Evolutionary conservation across 2,888 invertebrate species (phyloP), one percentile per base, ranked within the genome.

Genomic region (Cheilosia vernalis): DNA sequence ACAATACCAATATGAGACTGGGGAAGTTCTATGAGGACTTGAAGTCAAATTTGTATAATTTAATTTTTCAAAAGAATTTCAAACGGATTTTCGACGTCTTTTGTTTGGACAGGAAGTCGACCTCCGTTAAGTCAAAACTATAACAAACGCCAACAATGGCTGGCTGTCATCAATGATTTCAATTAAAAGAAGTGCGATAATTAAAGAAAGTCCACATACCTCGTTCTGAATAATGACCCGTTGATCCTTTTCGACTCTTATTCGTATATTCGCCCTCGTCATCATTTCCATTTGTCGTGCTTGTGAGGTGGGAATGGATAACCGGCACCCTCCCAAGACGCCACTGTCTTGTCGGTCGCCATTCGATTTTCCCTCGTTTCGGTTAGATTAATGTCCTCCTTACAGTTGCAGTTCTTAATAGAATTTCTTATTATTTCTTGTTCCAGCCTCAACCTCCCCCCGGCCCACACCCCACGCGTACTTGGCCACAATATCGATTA

Each of bases 361-460:
- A 55, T 55, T 82, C n/a, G 21, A 27, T 63, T 49, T 40, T 66
- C 40, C 67, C 67, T 63, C 40, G 53, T 64, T 80, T 80, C 49
- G 64, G 69, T 74, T 58, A 70, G 80, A 85, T 85, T 85, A 85
- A 85, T 85, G 84, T 85, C 84, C 76, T 80, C 84, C 76, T 80
- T 85, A 85, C 84, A 80, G 80, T 85, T 85, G 84, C 84, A 85
- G 66, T 74, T 70, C 80, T 85, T 85, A 85, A 80, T 76, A 80
- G 84, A 85, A 85, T 85, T 85, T 85, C 84, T 76, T 85, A 74
- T 85, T 85, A 76, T 80, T 80, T 17, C 56, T 56, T 21, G 33
- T 53, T 60, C 61, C 27, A 10, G 13, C 61, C 49, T 21, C 7
- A 9, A 30, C 27, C n/a, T n/a, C 15, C 21, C 72, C 33, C 17